A percentile compares a stretch with the other conserved stretches of the same genome.
phyloP scores from a whole-genome alignment of 1,140 invertebrate species.

The Metopolophium dirhodum region DNA sequence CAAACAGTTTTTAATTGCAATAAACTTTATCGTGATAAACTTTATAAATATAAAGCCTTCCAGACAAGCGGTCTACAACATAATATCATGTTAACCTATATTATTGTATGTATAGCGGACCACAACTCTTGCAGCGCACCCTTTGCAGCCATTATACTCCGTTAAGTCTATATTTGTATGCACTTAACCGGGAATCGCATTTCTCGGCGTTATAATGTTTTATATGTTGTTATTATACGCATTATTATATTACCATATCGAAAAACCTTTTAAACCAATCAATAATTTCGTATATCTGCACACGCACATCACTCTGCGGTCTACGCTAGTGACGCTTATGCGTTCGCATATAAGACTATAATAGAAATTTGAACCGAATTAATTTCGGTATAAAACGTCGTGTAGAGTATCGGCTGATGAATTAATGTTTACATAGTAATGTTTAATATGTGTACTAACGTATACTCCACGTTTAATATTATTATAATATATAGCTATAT shows the following conservation, averaged over 20 bases:
- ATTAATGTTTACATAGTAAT: neutral
- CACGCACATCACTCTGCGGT: neutral
- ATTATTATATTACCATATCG: neutral
- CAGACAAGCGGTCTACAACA: too few relatives aligned
- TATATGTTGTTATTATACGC: neutral
- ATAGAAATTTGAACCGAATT: neutral
- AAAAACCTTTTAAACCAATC: conserved; percentile 1
- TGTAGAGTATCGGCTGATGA: neutral
- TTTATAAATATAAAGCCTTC: neutral
- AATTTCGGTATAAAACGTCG: neutral
- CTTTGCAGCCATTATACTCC: neutral
- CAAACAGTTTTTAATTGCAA: neutral
- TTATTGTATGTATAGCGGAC: neutral
- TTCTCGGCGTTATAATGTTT: neutral
- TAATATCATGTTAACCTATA: too few relatives aligned
- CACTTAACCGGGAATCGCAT: neutral
- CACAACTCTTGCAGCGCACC: too few relatives aligned
- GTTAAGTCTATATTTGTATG: neutral
- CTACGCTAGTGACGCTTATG: neutral
- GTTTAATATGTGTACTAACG: neutral
- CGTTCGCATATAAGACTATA: neutral
- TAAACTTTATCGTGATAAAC: neutral
- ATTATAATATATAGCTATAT: neutral
- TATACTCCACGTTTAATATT: too few relatives aligned
- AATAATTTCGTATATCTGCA: neutral